Conservation (phyloP, 2,888 invertebrate genomes). For the Diarsia rubi region DNA sequence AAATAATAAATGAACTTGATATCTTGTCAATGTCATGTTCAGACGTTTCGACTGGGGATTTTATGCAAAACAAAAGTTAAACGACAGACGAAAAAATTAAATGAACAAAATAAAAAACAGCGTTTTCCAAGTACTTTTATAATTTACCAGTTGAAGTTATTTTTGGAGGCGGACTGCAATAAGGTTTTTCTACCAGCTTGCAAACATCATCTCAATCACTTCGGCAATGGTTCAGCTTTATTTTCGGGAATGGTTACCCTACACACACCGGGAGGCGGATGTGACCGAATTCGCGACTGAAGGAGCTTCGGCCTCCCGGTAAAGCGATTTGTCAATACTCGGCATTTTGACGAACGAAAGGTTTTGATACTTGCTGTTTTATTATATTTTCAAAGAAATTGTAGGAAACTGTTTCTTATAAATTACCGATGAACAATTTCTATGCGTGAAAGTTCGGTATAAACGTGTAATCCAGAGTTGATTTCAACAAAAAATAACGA, state of each 20-base stretch:
- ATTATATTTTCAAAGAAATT: too few species aligned
- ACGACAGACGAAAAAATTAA: background rate
- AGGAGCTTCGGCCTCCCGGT: slow-evolving; percentile 59
- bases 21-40: background rate
- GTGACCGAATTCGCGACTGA: slow-evolving; percentile 72
- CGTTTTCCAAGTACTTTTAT: background rate
- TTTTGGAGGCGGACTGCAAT: background rate
- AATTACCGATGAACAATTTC: too few species aligned
- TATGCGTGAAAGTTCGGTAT: too few species aligned
- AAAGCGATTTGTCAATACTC: slow-evolving; percentile 75
- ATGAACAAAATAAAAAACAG: too few species aligned
- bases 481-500: background rate
- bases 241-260: background rate
- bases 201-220: background rate
- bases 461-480: too few species aligned
- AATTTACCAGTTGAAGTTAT: background rate
- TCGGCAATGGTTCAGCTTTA: background rate
- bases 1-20: background rate
- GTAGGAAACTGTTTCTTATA: too few species aligned
- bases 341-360: background rate
- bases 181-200: background rate
- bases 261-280: slow-evolving; percentile 64
- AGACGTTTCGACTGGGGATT: background rate
- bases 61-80: background rate
- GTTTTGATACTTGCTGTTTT: slow-evolving; percentile 58